Percentiles rank a stretch among this genome's conserved stretches.
Conservation (phyloP, 92 coral and sea anemone species). For the Palythoa caribaeorum region DNA sequence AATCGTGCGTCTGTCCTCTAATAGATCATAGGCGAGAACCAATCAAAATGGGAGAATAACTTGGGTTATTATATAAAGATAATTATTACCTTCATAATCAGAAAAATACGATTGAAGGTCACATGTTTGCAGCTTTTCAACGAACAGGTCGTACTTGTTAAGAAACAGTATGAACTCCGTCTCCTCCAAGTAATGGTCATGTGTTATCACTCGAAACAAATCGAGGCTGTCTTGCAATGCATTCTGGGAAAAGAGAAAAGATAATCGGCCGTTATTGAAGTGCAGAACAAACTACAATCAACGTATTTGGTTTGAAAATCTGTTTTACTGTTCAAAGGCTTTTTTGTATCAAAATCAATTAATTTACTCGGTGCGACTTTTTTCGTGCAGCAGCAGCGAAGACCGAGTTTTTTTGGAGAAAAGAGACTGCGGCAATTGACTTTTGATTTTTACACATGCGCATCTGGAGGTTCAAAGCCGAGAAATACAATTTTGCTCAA, state of each 20-base stretch:
- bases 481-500: no score
- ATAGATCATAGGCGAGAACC: no score
- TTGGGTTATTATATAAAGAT: no score
- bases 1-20: no score
- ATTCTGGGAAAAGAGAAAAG: constrained; percentile 56
- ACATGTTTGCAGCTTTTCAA: constrained; percentile 71
- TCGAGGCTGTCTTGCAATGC: constrained; percentile 89
- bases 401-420: no score
- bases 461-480: no score
- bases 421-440: no score
- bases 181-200: constrained; percentile 72
- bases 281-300: background rate
- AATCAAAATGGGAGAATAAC: no score
- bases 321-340: background rate
- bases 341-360: background rate
- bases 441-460: no score
- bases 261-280: background rate
- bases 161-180: constrained; percentile 84
- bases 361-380: background rate
- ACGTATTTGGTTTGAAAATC: background rate
- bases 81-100: constrained; percentile 74
- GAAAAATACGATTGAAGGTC: constrained; percentile 75
- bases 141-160: constrained; percentile 82
- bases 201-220: constrained; percentile 79
- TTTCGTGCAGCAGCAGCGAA: no score